Conservation (phyloP, 2,888 invertebrate genomes). For the Heliconius sara region DNA sequence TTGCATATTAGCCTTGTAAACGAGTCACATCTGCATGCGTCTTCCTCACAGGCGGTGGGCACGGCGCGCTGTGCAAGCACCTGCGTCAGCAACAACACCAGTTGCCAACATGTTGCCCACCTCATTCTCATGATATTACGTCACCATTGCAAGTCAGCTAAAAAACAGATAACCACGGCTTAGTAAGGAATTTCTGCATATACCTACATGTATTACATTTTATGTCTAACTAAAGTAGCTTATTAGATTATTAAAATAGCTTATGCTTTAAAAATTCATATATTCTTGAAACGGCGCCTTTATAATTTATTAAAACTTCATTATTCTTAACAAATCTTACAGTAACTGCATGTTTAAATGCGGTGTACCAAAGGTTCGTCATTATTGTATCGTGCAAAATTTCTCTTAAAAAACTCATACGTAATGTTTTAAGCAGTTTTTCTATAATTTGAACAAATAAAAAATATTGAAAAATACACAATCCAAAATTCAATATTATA, state of each 20-base stretch:
- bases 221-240: too few species aligned
- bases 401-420: neutral
- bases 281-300: too few species aligned
- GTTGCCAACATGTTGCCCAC: conserved; percentile 68
- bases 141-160: conserved; percentile 64
- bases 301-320: too few species aligned
- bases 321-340: too few species aligned
- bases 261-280: too few species aligned
- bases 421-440: neutral
- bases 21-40: conserved; percentile 83
- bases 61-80: conserved; percentile 60
- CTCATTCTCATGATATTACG: conserved; percentile 71
- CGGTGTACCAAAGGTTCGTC: neutral
- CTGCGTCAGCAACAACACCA: conserved; percentile 63
- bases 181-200: too few species aligned
- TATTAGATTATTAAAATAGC: too few species aligned
- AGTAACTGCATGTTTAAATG: too few species aligned
- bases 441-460: neutral
- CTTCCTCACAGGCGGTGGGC: conserved; percentile 80
- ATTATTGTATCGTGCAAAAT: neutral
- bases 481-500: neutral
- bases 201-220: too few species aligned
- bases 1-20: conserved; percentile 84
- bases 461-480: too few species aligned
- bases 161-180: neutral